Percentiles rank a stretch among this genome's conserved stretches.
phyloP scores from a whole-genome alignment of 2,113 vertebrate species.

The Naja naja region DNA sequence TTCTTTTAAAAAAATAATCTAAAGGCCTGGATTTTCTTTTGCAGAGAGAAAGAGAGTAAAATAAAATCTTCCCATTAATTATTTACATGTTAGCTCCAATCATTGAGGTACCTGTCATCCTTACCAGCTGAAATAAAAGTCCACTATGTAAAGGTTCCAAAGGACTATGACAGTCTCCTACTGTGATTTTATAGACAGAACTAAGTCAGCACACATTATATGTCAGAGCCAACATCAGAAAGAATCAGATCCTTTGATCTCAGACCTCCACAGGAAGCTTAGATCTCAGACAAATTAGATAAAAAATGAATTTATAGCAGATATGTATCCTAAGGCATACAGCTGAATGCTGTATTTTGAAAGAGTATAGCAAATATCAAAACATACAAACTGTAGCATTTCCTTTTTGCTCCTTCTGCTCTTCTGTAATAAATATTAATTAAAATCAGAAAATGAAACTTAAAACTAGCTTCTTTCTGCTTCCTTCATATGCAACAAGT shows the following conservation, averaged over 20 bases:
- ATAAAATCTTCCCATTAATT: conserved; percentile 71
- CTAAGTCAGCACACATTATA: conserved; percentile 94
- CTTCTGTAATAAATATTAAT: conserved; percentile 63
- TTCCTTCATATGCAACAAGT: conserved; percentile 56
- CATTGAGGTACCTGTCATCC: conserved; percentile 70
- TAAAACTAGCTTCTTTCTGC: conserved; percentile 35
- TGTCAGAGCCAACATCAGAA: conserved; percentile 94
- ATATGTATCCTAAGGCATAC: conserved; percentile 81
- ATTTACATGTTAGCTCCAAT: conserved; percentile 74
- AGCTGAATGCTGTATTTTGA: conserved; percentile 73
- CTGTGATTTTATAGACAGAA: conserved; percentile 86
- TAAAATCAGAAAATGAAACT: conserved; percentile 62
- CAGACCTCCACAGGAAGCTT: conserved; percentile 90
- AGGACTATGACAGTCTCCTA: conserved; percentile 76
- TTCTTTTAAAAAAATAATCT: conserved; percentile 58
- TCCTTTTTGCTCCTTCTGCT: conserved; percentile 58
- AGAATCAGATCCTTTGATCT: conserved; percentile 97
- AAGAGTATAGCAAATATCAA: conserved; percentile 71
- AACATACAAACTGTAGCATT: conserved; percentile 71
- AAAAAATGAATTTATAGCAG: conserved; percentile 98
- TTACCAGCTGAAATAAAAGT: conserved; percentile 77
- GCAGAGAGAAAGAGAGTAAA: neutral
- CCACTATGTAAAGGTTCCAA: conserved; percentile 75
- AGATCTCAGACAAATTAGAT: conserved; percentile 98
- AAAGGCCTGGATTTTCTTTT: conserved; percentile 67